Evolutionary conservation across 2,113 vertebrate species (phyloP), one percentile per base, ranked within the genome.

Genomic region (Sardina pilchardus): DNA sequence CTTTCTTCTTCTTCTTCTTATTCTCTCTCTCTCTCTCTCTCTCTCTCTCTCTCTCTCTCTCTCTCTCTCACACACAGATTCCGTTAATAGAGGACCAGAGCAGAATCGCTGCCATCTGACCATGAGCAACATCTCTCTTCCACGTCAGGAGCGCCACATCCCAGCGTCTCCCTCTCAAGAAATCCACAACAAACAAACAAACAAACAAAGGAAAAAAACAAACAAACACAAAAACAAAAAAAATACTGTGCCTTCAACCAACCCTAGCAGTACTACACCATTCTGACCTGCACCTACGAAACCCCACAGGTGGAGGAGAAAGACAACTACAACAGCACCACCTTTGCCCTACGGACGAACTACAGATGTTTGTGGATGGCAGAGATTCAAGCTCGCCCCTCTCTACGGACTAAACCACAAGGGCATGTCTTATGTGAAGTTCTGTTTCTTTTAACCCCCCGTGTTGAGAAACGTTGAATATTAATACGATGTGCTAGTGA

Each of bases 171-270:
- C 88, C 90, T 85, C 87, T 75, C 88, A 88, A 19, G 21, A 3
- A 59, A 56, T 19, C 9, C 9, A 17, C 9, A 59, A 59, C 21
- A 19, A 19, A 59, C 53, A 24, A 21, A 67, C n/a, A 63, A 6
- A 63, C n/a, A 63, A 6, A 63, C 7, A 67, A 63, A 63, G n/a
- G n/a, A n/a, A 19, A 56, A 0, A 59, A 59, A 59, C 21, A 19
- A 59, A 59, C 53, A 24, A 21, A 67, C n/a, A 63, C n/a, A 63
- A 63, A 63, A 6, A 63, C n/a, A 67, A 67, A 67, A 67, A 67
- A 26, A 93, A 92, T 87, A 86, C 90, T 91, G 94, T 95, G 94
- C 94, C 94, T 95, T 95, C 85, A 86, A 92, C 81, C 89, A 90
- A 90, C 75, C 81, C 90, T 88, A 89, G 83, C 91, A 30, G 87